Base-by-base conservation (phyloP, 2,797 vertebrate genomes). In the Nothura maculosa region DNA sequence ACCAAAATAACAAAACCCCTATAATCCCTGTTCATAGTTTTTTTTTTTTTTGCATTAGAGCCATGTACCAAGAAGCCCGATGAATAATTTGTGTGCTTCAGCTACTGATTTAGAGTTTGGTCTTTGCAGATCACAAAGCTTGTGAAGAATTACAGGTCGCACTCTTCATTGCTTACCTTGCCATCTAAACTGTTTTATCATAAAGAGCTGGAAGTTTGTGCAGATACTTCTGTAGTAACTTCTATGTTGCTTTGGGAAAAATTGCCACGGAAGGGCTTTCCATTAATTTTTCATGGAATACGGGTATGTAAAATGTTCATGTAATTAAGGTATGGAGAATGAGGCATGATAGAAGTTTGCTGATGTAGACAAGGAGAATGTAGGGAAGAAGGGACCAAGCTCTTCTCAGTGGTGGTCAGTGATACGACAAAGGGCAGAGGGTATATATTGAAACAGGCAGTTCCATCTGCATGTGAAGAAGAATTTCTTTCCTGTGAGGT, bases 121-220 rank as follows among this genome's bases (percentile, higher is more conserved):
- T 93, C 52, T 85, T 89, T 52, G 6, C 96, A 99, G 99, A 98
- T 99, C 83, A 99, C 99, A 5, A 99, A 99, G 90, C 98, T 99
- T 5, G 94, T 98, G 40, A 99, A 98, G 97, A 99, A 99, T 97
- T 99, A 99, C 97, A 98, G 99, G 27, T 99, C 99, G 0, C 99
- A 99, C 47, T 97, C 98, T 32, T 97, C 97, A 0, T 90, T 99
- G 96, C 97, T 99, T 92, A 87, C 96, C 0, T 97, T 99, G 93
- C 99, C 99, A 2, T 99, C 99, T 9, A 98, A 97, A 64, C 98
- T 99, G 12, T 99, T 99, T 96, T 99, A 99, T 87, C 96, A 98
- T n/a, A 98, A 96, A 3, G 99, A 99, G 75, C 97, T 99, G 21
- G 97, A 98, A 74, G 98, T 98, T 72, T 98, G 98, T 81, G 98